Evolutionary conservation across 2,113 vertebrate species (phyloP).

Genomic region (Oreamnos americanus): DNA sequence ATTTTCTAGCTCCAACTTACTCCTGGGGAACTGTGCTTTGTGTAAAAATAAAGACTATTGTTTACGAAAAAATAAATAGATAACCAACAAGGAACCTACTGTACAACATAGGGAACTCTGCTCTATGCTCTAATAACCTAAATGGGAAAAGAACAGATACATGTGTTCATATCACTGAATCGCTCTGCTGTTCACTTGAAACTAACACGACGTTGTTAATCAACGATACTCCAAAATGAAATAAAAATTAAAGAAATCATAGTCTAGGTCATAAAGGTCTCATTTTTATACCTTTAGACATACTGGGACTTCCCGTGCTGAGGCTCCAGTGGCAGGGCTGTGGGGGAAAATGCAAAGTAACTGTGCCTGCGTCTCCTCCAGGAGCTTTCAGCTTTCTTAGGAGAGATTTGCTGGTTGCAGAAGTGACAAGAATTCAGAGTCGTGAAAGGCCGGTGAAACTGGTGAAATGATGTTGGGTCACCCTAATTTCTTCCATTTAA

Average conservation of each 20-base stretch:
- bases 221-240: not conserved
- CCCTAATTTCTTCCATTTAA: slow-evolving; percentile 7
- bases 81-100: not conserved
- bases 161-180: not conserved
- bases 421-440: not conserved
- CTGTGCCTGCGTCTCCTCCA: not conserved
- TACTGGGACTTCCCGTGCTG: not conserved
- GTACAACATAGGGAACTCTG: not conserved
- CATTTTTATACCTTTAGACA: not conserved
- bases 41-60: not conserved
- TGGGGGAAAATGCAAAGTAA: not conserved
- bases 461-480: not conserved
- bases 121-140: not conserved
- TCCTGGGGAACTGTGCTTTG: not conserved
- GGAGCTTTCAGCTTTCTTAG: not conserved
- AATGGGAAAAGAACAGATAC: not conserved
- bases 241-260: not conserved
- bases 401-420: not conserved
- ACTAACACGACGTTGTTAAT: not conserved
- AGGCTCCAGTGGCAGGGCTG: not conserved
- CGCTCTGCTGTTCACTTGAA: not conserved
- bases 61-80: not conserved
- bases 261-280: not conserved
- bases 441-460: not conserved
- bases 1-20: not conserved